phyloP scores from a whole-genome alignment of 2,113 vertebrate species.

The Festucalex cinctus region DNA sequence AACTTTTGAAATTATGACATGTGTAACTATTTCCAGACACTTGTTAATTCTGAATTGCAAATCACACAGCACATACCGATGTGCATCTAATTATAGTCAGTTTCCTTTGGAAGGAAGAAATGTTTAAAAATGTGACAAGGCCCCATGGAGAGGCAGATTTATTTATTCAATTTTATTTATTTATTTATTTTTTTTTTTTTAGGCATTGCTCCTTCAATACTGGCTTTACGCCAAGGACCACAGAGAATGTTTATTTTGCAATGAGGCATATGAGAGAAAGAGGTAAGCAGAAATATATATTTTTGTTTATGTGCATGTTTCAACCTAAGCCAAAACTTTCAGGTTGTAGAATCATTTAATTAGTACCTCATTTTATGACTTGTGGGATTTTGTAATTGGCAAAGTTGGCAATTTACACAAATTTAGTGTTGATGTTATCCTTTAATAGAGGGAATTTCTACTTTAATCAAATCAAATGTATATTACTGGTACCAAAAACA shows the following conservation, averaged over 20 bases:
- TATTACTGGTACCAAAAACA: too few relatives aligned
- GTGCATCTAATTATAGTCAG: neutral
- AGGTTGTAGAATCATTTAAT: too few relatives aligned
- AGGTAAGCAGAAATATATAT: constrained; percentile 38
- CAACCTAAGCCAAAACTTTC: neutral
- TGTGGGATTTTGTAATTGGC: neutral
- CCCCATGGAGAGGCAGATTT: constrained; percentile 27
- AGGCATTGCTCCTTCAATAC: constrained; percentile 24
- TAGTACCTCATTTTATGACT: neutral
- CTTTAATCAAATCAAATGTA: too few relatives aligned
- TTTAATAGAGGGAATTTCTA: too few relatives aligned
- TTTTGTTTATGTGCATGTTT: constrained; percentile 4
- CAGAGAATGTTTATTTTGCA: constrained; percentile 57
- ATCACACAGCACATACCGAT: neutral
- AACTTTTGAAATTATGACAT: too few relatives aligned
- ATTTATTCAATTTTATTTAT: constrained; percentile 46
- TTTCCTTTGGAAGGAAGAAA: neutral
- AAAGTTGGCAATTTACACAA: too few relatives aligned
- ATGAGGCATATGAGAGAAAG: constrained; percentile 42
- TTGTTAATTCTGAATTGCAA: neutral
- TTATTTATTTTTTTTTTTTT: constrained; percentile 30
- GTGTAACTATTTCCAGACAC: too few relatives aligned
- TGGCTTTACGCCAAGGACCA: constrained; percentile 46
- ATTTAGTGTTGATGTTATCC: too few relatives aligned
- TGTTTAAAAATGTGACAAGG: constrained; percentile 1